Percentiles rank a stretch among this genome's conserved stretches.
These are phyloP conservation scores for Amblyraja radiata DNA, from an alignment of 2,797 vertebrate species.

Conservation along the genomic window DNA sequence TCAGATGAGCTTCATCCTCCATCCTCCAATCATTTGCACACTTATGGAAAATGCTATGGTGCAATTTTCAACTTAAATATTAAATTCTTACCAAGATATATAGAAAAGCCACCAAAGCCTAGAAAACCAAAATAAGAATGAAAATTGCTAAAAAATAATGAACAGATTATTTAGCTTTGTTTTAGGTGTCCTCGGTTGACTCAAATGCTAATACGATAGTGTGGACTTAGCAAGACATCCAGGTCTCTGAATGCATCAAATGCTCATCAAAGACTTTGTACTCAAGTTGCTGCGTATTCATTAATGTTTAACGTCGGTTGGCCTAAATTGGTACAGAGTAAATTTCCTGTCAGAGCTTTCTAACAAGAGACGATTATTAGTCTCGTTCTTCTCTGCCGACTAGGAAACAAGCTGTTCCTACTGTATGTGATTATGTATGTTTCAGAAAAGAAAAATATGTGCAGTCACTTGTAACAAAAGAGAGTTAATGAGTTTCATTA, in stretches of 20 bases:
- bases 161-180: neutral
- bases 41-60: neutral
- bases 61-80: neutral
- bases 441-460: conserved; percentile 34
- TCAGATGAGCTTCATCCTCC: neutral
- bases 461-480: conserved; percentile 35
- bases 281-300: conserved; percentile 44
- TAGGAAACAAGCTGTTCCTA: neutral
- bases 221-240: neutral
- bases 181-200: neutral
- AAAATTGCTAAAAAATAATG: neutral
- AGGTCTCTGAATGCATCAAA: conserved; percentile 39
- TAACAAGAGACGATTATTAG: conserved; percentile 37
- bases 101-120: neutral
- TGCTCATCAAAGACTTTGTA: conserved; percentile 44
- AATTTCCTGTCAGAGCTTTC: conserved; percentile 26
- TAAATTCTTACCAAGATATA: neutral
- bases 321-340: conserved; percentile 42
- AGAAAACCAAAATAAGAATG: neutral
- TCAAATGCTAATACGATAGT: neutral
- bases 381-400: conserved; percentile 38
- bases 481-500: conserved; percentile 17
- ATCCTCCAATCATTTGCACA: neutral
- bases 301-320: conserved; percentile 51
- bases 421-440: neutral